phyloP scores from a whole-genome alignment of 2,797 vertebrate species.

The Eospalax fontanierii region DNA sequence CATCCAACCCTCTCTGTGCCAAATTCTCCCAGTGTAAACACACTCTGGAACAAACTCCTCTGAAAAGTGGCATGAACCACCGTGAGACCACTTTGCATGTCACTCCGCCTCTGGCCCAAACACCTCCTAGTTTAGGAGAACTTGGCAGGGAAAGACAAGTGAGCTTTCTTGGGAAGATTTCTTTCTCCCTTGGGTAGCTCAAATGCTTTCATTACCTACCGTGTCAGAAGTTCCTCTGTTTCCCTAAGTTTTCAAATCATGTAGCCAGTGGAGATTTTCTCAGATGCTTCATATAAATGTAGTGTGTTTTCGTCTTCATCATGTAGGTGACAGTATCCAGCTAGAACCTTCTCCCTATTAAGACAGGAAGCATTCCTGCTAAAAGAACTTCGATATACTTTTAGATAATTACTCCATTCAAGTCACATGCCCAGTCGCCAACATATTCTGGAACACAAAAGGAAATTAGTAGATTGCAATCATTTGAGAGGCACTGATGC shows the following conservation, averaged over 20 bases:
- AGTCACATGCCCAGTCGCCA: background rate
- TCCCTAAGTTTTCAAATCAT: background rate
- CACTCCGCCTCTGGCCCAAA: background rate
- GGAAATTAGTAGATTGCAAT: background rate
- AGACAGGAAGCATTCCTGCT: background rate
- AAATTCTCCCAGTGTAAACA: background rate
- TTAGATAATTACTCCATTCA: slow-evolving; percentile 7
- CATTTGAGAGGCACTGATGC: background rate
- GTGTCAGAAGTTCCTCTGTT: background rate
- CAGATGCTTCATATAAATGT: background rate
- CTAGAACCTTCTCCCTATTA: background rate
- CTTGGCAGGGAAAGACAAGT: background rate
- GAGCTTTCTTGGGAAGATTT: background rate
- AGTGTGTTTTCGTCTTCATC: background rate
- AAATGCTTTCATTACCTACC: background rate
- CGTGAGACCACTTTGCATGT: background rate
- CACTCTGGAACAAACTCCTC: slow-evolving; percentile 6
- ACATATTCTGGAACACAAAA: background rate
- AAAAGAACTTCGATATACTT: slow-evolving; percentile 23
- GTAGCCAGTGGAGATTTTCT: background rate
- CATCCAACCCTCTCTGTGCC: background rate
- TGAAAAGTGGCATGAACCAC: background rate
- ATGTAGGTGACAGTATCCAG: background rate
- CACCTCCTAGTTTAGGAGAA: background rate
- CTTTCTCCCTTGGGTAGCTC: background rate